A percentile compares a stretch with the other conserved stretches of the same genome.
phyloP scores from a whole-genome alignment of 2,113 vertebrate species.

The Origma solitaria region DNA sequence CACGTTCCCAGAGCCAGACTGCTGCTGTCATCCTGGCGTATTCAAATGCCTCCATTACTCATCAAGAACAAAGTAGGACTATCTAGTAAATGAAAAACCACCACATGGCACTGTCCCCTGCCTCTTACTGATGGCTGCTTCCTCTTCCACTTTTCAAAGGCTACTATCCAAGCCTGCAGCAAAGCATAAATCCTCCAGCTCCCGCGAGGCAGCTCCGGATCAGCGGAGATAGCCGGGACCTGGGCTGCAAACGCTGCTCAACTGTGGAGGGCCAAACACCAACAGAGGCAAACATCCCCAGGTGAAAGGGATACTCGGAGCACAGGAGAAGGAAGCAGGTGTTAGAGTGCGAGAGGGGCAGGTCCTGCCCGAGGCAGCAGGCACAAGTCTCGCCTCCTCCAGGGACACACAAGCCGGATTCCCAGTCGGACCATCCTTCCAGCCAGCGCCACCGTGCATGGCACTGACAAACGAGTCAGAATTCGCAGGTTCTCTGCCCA shows the following conservation, averaged over 20 bases:
- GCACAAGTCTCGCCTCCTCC: neutral
- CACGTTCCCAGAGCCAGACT: conserved; percentile 37
- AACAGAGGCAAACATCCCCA: neutral
- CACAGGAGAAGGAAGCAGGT: neutral
- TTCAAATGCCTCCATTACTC: conserved; percentile 49
- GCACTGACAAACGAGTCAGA: neutral
- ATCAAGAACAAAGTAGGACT: conserved; percentile 33
- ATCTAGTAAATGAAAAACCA: conserved; percentile 13
- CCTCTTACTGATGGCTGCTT: conserved; percentile 18
- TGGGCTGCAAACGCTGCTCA: neutral
- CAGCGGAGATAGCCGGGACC: neutral
- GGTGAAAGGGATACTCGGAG: no score
- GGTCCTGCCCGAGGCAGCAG: neutral
- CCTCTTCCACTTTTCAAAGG: conserved; percentile 14
- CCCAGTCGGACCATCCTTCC: neutral
- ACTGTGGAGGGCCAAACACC: neutral
- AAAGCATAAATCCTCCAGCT: neutral
- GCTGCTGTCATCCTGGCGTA: conserved; percentile 20
- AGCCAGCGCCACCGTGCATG: neutral
- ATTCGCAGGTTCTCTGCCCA: neutral
- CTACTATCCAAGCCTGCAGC: conserved; percentile 2
- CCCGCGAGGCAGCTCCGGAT: neutral
- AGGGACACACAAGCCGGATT: neutral
- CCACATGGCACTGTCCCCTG: conserved; percentile 14
- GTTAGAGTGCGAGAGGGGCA: neutral